Base-by-base conservation (phyloP, 2,113 vertebrate species). In the Macquaria australasica region DNA sequence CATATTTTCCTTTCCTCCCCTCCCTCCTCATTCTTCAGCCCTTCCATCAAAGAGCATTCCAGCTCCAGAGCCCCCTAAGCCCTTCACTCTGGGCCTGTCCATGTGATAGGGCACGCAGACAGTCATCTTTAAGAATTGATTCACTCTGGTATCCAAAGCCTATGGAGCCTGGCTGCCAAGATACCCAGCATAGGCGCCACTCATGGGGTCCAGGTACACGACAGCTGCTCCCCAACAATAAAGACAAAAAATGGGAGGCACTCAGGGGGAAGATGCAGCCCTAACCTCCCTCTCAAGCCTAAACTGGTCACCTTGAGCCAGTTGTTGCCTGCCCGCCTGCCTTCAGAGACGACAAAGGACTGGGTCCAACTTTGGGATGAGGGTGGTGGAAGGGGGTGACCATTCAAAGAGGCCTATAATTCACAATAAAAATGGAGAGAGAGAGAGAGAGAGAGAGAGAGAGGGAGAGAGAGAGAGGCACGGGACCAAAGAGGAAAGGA, bases 51-150 rank as follows among this genome's bases (percentile, higher is more conserved):
- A 94, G 95, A 91, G 90, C 91, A 95, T 94, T 93, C 93, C 94
- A 93, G 90, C 88, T 91, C 88, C 93, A 93, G 94, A 94, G 93
- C 93, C 94, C 93, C 89, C 88, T 94, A 95, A 93, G 93, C 93
- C 93, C 91, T 92, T 89, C 91, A 89, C 92, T 94, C 92, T 85
- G 83, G 92, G 91, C 89, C 82, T 76, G 86, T 90, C 94, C 93
- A 93, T 94, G 94, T 94, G 92, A 94, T 93, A 90, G 85, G 62
- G 91, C 83, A 90, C 28, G 74, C 86, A 95, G 91, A 94, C 93
- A 95, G 93, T 94, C 95, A 95, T 96, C 95, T 95, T 96, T 93
- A 95, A 96, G 95, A 95, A 95, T 93, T 94, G 94, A 95, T 95
- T 95, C 92, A 93, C 94, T 92, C 92, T 93, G 93, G 94, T 94